Evolutionary conservation across 2,797 vertebrate genomes (phyloP).

Genomic region (Argentina silus): DNA sequence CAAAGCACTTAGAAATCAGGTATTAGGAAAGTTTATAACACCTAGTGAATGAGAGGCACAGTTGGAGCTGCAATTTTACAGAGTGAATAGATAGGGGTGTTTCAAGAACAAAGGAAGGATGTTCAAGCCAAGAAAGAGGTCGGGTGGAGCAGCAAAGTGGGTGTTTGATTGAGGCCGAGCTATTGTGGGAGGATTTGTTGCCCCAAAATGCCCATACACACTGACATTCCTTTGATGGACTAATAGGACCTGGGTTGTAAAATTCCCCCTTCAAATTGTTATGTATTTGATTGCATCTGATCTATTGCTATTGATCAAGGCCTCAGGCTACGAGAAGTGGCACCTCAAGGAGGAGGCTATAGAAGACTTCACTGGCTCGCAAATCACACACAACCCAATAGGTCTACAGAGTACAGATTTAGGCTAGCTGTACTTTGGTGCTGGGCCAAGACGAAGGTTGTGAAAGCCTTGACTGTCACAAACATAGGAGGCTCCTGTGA

Average conservation of each 20-base stretch:
- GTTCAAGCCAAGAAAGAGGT: neutral
- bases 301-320: conserved; percentile 12
- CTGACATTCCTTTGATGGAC: neutral
- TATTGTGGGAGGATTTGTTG: neutral
- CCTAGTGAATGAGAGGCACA: conserved; percentile 33
- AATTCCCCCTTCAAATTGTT: neutral
- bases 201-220: neutral
- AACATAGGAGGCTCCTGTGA: neutral
- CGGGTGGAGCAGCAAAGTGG: neutral
- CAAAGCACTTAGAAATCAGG: conserved; percentile 69
- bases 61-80: conserved; percentile 25
- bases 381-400: neutral
- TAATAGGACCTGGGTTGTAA: neutral
- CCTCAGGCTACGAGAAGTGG: neutral
- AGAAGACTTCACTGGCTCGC: neutral
- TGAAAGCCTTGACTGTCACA: neutral
- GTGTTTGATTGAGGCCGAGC: neutral
- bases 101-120: conserved; percentile 3
- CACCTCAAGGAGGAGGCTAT: neutral
- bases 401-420: neutral
- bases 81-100: neutral
- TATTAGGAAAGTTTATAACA: conserved; percentile 63
- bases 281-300: conserved; percentile 13
- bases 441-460: neutral
- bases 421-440: neutral